Evolutionary conservation across 2,113 vertebrate species (phyloP).

Genomic region (Cyanoderma ruficeps): DNA sequence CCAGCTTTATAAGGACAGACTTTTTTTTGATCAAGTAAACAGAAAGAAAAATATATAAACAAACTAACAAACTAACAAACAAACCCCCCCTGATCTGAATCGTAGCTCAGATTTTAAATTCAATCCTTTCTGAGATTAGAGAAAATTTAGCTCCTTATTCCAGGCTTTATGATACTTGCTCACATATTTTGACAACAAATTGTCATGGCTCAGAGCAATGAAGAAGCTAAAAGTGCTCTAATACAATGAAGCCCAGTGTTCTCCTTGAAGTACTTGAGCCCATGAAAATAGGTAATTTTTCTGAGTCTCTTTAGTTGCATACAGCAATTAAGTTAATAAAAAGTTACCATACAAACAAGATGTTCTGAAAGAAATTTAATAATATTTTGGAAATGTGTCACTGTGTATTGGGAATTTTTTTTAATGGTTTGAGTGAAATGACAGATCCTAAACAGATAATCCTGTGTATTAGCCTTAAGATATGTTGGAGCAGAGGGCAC

Average conservation of each 20-base stretch:
- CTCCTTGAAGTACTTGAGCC: neutral
- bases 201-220: neutral
- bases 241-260: constrained; percentile 3
- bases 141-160: neutral
- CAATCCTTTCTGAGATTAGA: neutral
- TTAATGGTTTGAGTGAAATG: constrained; percentile 16
- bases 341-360: neutral
- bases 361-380: neutral
- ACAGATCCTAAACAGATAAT: constrained; percentile 21
- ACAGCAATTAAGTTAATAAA: constrained; percentile 40
- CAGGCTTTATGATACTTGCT: neutral
- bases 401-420: neutral
- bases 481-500: neutral
- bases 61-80: neutral
- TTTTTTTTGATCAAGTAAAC: constrained; percentile 10
- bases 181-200: constrained; percentile 32
- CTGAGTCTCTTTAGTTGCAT: neutral
- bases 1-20: neutral
- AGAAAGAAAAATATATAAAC: neutral
- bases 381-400: constrained; percentile 10
- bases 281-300: neutral
- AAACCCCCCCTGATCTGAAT: neutral
- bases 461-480: neutral
- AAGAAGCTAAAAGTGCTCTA: neutral
- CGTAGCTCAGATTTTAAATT: neutral